Percentiles rank a stretch among this genome's conserved stretches.
phyloP scores from a whole-genome alignment of 2,797 vertebrate genomes.

The Novumbra hubbsi region DNA sequence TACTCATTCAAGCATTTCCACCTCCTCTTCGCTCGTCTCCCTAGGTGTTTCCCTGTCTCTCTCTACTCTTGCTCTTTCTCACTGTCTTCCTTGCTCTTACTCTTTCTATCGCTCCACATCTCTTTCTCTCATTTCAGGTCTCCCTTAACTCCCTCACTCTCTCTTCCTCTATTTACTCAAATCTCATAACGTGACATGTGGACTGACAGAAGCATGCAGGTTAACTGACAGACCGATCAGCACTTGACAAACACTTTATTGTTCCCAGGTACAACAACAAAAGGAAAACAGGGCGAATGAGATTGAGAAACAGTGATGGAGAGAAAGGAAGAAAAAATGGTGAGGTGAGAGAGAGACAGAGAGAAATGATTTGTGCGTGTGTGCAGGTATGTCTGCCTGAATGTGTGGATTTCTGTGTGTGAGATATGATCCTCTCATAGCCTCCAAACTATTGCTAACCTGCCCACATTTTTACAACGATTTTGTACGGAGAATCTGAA shows the following conservation, averaged over 20 bases:
- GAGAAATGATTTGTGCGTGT: slow-evolving; percentile 7
- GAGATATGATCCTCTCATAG: no score
- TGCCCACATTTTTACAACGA: no score
- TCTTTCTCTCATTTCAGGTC: neutral
- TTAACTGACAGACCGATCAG: slow-evolving; percentile 26
- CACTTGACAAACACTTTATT: neutral
- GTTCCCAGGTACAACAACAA: neutral
- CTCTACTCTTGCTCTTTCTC: neutral
- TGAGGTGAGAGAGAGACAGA: slow-evolving; percentile 7
- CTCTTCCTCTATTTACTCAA: neutral
- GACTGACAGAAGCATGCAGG: slow-evolving; percentile 13
- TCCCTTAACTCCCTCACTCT: neutral
- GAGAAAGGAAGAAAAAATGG: slow-evolving; percentile 6
- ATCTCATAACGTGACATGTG: neutral
- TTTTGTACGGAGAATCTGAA: no score
- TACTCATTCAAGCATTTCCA: slow-evolving; percentile 23
- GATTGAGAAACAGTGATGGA: slow-evolving; percentile 12
- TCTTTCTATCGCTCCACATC: neutral
- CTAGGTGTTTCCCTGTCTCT: slow-evolving; percentile 15
- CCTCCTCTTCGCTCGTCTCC: neutral
- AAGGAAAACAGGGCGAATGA: neutral
- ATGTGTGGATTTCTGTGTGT: no score
- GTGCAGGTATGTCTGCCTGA: no score
- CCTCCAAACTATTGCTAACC: no score
- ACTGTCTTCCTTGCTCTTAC: slow-evolving; percentile 5